Percentiles rank a stretch among this genome's conserved stretches.
These are phyloP conservation scores for Geodia barretti DNA, from an alignment of 37 sponge, comb jelly and placozoan species.

Conservation along the genomic window DNA sequence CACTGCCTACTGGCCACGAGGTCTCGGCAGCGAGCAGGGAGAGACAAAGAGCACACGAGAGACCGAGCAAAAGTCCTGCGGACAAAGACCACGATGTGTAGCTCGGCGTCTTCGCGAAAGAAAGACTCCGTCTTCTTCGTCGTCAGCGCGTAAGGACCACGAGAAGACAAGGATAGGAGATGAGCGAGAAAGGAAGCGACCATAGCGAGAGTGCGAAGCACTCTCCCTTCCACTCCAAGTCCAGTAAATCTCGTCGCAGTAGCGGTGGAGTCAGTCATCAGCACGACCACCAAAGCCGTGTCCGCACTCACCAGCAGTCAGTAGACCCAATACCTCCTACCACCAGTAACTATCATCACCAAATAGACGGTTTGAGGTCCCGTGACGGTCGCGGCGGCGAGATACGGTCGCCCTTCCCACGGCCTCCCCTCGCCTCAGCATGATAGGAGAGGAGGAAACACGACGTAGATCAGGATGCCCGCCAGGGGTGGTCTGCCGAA, in stretches of 20 bases:
- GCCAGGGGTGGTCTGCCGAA: neutral
- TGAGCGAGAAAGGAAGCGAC: neutral
- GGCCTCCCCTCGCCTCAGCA: neutral
- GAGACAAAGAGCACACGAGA: neutral
- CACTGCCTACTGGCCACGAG: too few relatives aligned
- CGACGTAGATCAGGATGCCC: neutral
- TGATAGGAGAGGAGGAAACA: too few relatives aligned
- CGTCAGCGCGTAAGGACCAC: neutral
- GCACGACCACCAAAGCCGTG: too few relatives aligned
- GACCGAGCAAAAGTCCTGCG: neutral
- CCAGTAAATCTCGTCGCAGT: too few relatives aligned
- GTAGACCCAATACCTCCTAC: neutral
- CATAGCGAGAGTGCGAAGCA: neutral
- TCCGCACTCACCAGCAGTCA: too few relatives aligned
- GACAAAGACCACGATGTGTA: neutral
- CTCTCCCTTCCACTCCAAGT: neutral
- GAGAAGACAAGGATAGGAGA: conserved; percentile 2
- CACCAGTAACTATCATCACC: neutral
- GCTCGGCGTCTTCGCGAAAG: neutral
- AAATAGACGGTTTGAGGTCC: neutral
- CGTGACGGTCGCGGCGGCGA: too few relatives aligned
- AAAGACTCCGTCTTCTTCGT: neutral
- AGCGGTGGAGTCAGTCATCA: too few relatives aligned
- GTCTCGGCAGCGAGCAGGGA: too few relatives aligned
- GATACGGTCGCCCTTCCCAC: neutral